Percentiles rank a stretch among this genome's conserved stretches.
phyloP scores from a whole-genome alignment of 92 coral and sea anemone species.

The Metridium senile region DNA sequence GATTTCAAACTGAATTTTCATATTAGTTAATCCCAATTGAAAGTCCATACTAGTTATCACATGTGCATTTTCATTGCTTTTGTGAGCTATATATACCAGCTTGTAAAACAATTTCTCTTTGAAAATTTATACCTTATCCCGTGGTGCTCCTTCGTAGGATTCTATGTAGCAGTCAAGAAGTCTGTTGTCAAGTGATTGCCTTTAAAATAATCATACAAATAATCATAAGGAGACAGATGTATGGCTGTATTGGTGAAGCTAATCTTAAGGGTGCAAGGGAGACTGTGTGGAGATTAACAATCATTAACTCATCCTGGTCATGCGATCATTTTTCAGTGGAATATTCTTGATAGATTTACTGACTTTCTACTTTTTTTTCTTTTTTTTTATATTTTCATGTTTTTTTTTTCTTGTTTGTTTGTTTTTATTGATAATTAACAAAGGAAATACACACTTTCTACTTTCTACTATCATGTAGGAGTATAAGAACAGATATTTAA shows the following conservation, averaged over 20 bases:
- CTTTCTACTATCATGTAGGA: no score
- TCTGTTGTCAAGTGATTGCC: constrained; percentile 94
- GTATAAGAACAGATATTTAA: no score
- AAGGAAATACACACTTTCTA: not conserved
- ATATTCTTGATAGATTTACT: not conserved
- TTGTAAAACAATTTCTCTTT: not conserved
- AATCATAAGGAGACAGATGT: constrained; percentile 27
- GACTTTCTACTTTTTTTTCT: not conserved
- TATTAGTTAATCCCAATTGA: no score
- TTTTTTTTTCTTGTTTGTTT: not conserved
- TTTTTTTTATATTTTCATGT: not conserved
- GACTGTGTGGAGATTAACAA: not conserved
- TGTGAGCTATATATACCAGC: not conserved
- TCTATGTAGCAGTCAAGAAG: constrained; percentile 95
- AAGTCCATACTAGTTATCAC: no score
- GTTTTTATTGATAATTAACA: no score
- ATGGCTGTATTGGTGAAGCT: constrained; percentile 11
- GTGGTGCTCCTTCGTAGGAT: constrained; percentile 97
- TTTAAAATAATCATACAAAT: constrained; percentile 26
- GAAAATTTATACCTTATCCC: constrained; percentile 86
- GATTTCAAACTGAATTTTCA: no score
- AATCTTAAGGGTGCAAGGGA: not conserved
- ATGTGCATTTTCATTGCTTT: not conserved
- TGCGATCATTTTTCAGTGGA: not conserved
- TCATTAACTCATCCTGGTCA: not conserved